phyloP scores from a whole-genome alignment of 2,888 invertebrate genomes.

The Lypha dubia region DNA sequence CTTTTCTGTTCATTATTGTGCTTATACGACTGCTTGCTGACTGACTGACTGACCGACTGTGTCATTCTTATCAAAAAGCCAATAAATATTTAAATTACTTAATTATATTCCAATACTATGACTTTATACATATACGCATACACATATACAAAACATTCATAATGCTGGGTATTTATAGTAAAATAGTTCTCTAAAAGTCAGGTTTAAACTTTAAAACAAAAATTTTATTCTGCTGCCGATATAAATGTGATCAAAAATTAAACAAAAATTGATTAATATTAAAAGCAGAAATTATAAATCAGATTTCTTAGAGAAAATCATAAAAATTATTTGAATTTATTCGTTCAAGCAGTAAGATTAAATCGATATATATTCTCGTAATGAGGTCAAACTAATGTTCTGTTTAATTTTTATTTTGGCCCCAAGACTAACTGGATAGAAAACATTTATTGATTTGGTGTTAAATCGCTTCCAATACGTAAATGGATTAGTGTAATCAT shows the following conservation, averaged over 20 bases:
- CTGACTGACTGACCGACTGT: too few species aligned
- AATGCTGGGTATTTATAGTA: conserved; percentile 8
- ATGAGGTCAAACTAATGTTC: too few species aligned
- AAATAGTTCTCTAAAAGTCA: not conserved
- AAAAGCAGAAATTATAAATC: not conserved
- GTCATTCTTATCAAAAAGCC: conserved; percentile 57
- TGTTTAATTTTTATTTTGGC: too few species aligned
- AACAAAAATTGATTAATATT: conserved; percentile 38
- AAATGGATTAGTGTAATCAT: too few species aligned
- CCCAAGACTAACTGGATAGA: too few species aligned
- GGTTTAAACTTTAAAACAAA: not conserved
- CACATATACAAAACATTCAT: not conserved
- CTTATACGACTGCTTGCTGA: conserved; percentile 11
- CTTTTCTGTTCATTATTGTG: not conserved
- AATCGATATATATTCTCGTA: not conserved
- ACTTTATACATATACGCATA: not conserved
- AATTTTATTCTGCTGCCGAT: conserved; percentile 3
- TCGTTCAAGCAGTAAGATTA: not conserved
- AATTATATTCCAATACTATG: conserved; percentile 60
- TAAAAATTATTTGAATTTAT: not conserved
- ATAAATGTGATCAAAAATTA: conserved; percentile 13
- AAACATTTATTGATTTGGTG: too few species aligned
- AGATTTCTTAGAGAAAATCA: not conserved
- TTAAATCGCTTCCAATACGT: too few species aligned
- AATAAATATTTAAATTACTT: conserved; percentile 71